These are phyloP conservation scores for Prosapia bicincta DNA, from an alignment of 2,888 invertebrate genomes.

Conservation along the genomic window DNA sequence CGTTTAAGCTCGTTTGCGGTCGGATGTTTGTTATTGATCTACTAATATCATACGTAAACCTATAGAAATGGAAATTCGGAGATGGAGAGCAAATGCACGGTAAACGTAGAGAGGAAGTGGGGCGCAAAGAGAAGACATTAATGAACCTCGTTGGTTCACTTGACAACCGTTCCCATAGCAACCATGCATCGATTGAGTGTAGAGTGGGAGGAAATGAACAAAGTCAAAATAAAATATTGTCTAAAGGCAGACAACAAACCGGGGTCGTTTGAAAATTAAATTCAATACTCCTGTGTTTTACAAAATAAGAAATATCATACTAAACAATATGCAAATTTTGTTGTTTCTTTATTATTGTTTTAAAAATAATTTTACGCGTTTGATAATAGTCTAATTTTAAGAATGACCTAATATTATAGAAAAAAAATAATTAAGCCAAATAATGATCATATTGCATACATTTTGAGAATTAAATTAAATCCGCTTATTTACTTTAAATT, in stretches of 20 bases:
- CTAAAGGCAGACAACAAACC: conserved; percentile 4
- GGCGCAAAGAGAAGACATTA: conserved; percentile 23
- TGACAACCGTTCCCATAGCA: conserved; percentile 20
- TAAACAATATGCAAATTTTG: no score
- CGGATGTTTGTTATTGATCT: conserved; percentile 18
- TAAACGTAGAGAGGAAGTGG: conserved; percentile 19
- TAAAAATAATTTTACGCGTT: no score
- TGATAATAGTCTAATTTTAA: no score
- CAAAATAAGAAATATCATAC: neutral
- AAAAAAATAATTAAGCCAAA: no score
- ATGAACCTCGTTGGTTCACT: conserved; percentile 18
- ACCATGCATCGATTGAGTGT: conserved; percentile 14
- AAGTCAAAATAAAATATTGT: conserved; percentile 18
- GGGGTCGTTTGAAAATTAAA: neutral
- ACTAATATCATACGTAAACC: conserved; percentile 22
- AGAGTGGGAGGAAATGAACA: conserved; percentile 12
- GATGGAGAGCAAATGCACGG: conserved; percentile 3
- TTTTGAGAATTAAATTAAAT: no score
- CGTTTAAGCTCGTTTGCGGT: conserved; percentile 7
- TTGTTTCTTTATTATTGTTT: no score
- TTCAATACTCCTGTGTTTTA: neutral
- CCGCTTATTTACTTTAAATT: no score
- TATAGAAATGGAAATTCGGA: conserved; percentile 22
- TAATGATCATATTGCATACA: no score
- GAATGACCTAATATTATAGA: no score